Percentiles rank a stretch among this genome's conserved stretches.
These are phyloP conservation scores for Linepithema humile DNA, from an alignment of 1,140 invertebrate genomes.

Conservation along the genomic window DNA sequence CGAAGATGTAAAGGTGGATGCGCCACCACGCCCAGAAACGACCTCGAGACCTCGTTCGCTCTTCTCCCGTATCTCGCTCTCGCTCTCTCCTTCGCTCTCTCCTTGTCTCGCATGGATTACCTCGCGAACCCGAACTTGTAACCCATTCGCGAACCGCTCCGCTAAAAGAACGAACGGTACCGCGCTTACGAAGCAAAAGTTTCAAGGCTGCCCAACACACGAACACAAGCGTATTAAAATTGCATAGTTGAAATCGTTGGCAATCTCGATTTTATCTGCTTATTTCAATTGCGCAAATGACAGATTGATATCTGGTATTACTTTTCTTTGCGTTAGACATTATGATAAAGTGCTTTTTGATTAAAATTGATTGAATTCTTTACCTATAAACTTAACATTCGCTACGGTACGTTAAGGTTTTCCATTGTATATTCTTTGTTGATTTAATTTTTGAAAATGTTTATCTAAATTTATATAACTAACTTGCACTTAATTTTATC, in stretches of 20 bases:
- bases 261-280: not conserved
- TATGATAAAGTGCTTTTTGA: not conserved
- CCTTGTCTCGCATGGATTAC: slow-evolving; percentile 54
- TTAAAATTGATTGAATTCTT: not conserved
- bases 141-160: slow-evolving; percentile 2
- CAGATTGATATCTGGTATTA: not conserved
- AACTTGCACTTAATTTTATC: not conserved
- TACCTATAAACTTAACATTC: not conserved
- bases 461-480: slow-evolving; percentile 20
- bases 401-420: not conserved
- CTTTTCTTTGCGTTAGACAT: not conserved
- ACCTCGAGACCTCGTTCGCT: slow-evolving; percentile 75
- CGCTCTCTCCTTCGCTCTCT: slow-evolving; percentile 58
- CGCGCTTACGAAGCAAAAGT: slow-evolving; percentile 41
- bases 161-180: slow-evolving; percentile 33
- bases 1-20: slow-evolving; percentile 75
- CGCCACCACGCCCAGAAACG: slow-evolving; percentile 79
- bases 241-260: not conserved
- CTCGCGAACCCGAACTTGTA: slow-evolving; percentile 58
- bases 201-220: not conserved
- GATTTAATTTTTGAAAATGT: slow-evolving; percentile 30
- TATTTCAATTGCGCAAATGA: not conserved
- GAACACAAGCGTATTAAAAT: not conserved
- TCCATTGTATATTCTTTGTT: not conserved
- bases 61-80: slow-evolving; percentile 37